phyloP scores from a whole-genome alignment of 2,888 invertebrate genomes.

The Alsophila aescularia region DNA sequence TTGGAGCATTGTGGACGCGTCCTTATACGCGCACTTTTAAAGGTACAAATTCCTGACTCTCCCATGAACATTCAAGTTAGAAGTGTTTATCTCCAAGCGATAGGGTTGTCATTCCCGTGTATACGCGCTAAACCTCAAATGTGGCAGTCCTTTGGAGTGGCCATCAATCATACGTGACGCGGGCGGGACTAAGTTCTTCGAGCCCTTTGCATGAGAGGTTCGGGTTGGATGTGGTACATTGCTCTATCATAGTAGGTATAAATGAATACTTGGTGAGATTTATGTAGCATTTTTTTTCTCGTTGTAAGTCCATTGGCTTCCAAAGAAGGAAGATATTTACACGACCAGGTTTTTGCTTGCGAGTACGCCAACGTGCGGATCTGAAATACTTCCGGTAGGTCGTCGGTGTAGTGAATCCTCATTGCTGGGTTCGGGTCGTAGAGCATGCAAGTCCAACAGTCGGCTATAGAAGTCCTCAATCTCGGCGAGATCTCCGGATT shows the following conservation, averaged over 20 bases:
- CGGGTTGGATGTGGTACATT: slow-evolving; percentile 39
- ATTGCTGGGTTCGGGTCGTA: no score
- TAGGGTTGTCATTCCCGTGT: slow-evolving; percentile 18
- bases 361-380: no score
- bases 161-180: slow-evolving; percentile 62
- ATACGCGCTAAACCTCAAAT: slow-evolving; percentile 6
- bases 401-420: no score
- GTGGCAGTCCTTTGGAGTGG: slow-evolving; percentile 31
- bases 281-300: no score
- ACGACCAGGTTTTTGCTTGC: no score
- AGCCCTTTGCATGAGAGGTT: slow-evolving; percentile 28
- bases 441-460: no score
- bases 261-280: background rate
- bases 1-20: background rate
- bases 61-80: slow-evolving; percentile 28
- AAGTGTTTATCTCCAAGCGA: slow-evolving; percentile 2
- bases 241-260: slow-evolving; percentile 30
- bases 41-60: slow-evolving; percentile 46
- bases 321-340: no score
- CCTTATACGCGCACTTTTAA: slow-evolving; percentile 16
- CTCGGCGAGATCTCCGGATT: no score
- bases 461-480: no score
- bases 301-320: no score
- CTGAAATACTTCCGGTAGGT: no score
- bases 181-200: slow-evolving; percentile 42